Evolutionary conservation across 1,140 invertebrate genomes (phyloP).

Genomic region (Pseudomyrmex concolor): DNA sequence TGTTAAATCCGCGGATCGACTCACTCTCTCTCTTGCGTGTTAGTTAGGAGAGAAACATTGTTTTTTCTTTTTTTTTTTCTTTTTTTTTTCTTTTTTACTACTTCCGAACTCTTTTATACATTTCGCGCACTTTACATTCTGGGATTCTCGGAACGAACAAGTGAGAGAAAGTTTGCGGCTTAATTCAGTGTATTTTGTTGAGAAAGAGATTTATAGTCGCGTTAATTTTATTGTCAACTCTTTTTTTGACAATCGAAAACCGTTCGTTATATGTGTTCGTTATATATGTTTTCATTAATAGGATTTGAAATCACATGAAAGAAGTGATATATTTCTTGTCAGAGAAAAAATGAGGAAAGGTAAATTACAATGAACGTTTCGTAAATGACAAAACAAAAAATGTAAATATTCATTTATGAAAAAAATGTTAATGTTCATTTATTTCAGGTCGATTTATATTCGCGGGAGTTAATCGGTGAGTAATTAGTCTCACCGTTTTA

Average conservation of each 20-base stretch:
- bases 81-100: slow-evolving; percentile 17
- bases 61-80: too few species aligned
- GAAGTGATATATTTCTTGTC: background rate
- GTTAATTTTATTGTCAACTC: background rate
- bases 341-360: background rate
- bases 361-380: slow-evolving; percentile 28
- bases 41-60: background rate
- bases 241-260: background rate
- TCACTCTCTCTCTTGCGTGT: background rate
- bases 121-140: background rate
- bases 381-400: slow-evolving; percentile 29
- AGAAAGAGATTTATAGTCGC: background rate
- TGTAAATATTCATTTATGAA: slow-evolving; percentile 49
- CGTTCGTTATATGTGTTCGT: background rate
- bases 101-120: background rate
- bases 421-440: slow-evolving; percentile 13
- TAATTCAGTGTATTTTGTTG: background rate
- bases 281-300: background rate
- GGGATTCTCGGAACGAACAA: background rate
- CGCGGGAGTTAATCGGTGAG: slow-evolving; percentile 47
- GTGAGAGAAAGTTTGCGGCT: background rate
- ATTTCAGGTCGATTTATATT: slow-evolving; percentile 46
- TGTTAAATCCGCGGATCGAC: slow-evolving; percentile 1
- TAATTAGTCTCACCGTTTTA: slow-evolving; percentile 58
- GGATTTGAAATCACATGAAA: slow-evolving; percentile 3